Evolutionary conservation across 2,888 invertebrate species (phyloP), one percentile per base, ranked within the genome.

Genomic region (Diplolepis rosae): DNA sequence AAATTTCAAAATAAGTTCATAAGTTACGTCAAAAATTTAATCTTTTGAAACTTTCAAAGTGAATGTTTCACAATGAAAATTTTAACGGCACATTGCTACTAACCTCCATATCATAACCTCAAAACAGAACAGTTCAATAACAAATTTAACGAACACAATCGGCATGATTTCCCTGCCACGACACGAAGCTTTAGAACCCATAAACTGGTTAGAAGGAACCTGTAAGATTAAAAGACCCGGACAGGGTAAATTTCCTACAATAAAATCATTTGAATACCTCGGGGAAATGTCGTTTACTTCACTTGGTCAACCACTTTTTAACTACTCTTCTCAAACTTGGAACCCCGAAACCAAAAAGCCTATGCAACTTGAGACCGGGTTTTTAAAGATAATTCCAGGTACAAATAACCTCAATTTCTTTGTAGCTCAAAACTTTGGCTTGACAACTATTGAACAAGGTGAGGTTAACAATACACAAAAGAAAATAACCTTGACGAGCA

Each of bases 351-450:
- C 89, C 35, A 89, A 90, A 30, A 89, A 85, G 2, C 91, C 92
- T 0, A 91, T 93, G 92, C 93, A 93, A 80, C 89, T 91, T 66
- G 93, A 93, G 82, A 85, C 90, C 45, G 93, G 93, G 0, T 93
- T 92, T n/a, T 82, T 93, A 5, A 90, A 91, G 65, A 90, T 92
- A 54, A 90, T 91, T 51, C 91, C 92, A 0, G 90, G 90, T 9
- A 90, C 91, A 0, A 89, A 90, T 13, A 84, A 91, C 39, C 80
- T 93, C 0, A 89, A 91, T 0, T 90, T 93, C 13, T 82, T 92
- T 4, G 88, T 92, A 4, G 90, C 92, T 68, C 93, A 93, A 78
- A 93, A 92, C 85, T 92, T 92, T 80, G 93, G 93, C 13, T 79
- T 93, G 1, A 90, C 91, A 0, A 90, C 91, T 0, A 80, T 93